Evolutionary conservation across 2,888 invertebrate genomes (phyloP).

Genomic region (Pseudococcus jackbeardsleyi): DNA sequence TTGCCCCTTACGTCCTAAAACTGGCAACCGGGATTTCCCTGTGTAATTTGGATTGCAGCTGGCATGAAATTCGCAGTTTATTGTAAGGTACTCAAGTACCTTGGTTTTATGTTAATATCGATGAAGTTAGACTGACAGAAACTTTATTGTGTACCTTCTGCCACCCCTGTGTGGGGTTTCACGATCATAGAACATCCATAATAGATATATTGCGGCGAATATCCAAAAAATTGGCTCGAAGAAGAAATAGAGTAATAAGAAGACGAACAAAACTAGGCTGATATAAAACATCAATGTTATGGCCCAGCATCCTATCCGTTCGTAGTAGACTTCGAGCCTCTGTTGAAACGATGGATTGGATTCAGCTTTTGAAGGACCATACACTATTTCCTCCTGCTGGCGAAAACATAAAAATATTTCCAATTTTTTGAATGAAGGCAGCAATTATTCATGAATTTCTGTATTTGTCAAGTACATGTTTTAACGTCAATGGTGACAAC

Average conservation of each 20-base stretch:
- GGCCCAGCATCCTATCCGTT: neutral
- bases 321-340: neutral
- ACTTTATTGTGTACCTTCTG: slow-evolving; percentile 67
- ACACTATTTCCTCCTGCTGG: neutral
- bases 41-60: too few relatives aligned
- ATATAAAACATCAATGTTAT: neutral
- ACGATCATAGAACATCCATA: slow-evolving; percentile 79
- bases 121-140: neutral
- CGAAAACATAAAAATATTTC: neutral
- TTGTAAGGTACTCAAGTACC: neutral
- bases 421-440: too few relatives aligned
- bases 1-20: too few relatives aligned
- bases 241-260: neutral
- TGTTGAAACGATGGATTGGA: neutral
- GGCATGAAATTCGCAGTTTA: neutral
- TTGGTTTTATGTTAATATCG: too few relatives aligned
- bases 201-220: slow-evolving; percentile 72
- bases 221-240: slow-evolving; percentile 66
- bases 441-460: too few relatives aligned
- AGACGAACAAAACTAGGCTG: neutral
- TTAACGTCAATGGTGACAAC: neutral
- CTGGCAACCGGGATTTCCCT: too few relatives aligned
- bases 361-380: slow-evolving; percentile 24
- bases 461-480: too few relatives aligned
- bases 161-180: slow-evolving; percentile 74